Evolutionary conservation across 2,797 vertebrate genomes (phyloP).

Genomic region (Coluber constrictor): DNA sequence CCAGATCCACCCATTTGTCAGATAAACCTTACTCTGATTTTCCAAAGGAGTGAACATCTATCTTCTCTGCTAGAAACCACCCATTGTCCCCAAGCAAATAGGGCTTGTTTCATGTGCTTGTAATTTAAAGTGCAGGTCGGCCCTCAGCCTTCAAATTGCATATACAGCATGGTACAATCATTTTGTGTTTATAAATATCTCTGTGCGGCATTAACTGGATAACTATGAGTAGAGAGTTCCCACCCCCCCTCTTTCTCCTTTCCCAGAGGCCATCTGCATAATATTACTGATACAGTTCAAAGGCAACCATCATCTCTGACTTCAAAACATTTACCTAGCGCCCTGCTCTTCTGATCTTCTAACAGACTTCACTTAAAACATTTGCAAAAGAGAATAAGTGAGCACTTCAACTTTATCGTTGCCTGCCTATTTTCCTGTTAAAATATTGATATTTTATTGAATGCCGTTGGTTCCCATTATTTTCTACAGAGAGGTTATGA

Average conservation of each 20-base stretch:
- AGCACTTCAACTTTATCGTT: slow-evolving; percentile 30
- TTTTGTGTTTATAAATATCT: neutral
- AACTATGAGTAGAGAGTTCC: neutral
- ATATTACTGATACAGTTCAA: slow-evolving; percentile 48
- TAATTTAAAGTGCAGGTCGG: neutral
- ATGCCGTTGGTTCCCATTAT: slow-evolving; percentile 37
- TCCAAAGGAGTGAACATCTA: neutral
- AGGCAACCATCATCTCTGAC: slow-evolving; percentile 37
- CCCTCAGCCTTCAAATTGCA: neutral
- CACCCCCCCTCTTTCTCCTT: neutral
- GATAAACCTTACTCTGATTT: neutral
- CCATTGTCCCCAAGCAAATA: neutral
- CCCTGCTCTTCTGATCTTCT: slow-evolving; percentile 54
- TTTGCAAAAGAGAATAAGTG: slow-evolving; percentile 21
- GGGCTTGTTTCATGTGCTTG: neutral
- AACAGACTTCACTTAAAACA: slow-evolving; percentile 42
- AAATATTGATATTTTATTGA: slow-evolving; percentile 6
- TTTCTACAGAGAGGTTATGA: slow-evolving; percentile 1
- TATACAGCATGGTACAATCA: slow-evolving; percentile 27
- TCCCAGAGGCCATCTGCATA: slow-evolving; percentile 48
- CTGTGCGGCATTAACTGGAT: slow-evolving; percentile 25
- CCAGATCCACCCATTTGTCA: neutral
- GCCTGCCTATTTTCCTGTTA: neutral
- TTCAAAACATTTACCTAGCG: slow-evolving; percentile 52
- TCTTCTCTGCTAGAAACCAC: neutral